These are phyloP conservation scores for Gavia stellata DNA, from an alignment of 2,113 vertebrate genomes.

Conservation along the genomic window DNA sequence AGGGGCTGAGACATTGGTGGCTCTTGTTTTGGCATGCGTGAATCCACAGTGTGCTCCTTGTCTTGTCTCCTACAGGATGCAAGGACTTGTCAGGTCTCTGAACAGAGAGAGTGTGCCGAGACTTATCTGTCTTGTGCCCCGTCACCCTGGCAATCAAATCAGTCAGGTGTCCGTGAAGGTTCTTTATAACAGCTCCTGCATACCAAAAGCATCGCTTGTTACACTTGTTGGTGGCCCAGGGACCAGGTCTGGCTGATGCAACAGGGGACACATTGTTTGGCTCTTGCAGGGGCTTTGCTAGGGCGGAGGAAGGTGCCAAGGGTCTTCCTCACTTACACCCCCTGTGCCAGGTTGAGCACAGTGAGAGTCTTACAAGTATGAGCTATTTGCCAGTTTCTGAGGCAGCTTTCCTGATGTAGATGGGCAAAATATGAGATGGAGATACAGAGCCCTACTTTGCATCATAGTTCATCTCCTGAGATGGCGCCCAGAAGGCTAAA, in stretches of 20 bases:
- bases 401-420: neutral
- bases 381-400: neutral
- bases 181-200: neutral
- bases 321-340: neutral
- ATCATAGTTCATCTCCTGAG: neutral
- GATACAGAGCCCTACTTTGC: neutral
- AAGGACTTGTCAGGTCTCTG: neutral
- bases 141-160: neutral
- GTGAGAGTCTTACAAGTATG: neutral
- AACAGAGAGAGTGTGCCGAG: neutral
- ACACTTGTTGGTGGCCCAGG: neutral
- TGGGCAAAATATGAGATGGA: neutral
- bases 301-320: neutral
- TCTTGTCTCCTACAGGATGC: neutral
- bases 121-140: neutral
- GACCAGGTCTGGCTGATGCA: neutral
- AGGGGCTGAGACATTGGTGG: neutral
- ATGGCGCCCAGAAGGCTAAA: neutral
- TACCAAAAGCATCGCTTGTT: neutral
- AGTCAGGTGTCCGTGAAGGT: neutral
- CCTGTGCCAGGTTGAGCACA: neutral
- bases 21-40: fast-evolving
- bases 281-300: neutral
- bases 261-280: fast-evolving
- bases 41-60: neutral